A percentile compares a stretch with the other conserved stretches of the same genome.
Evolutionary conservation across 35 echinoderm and acorn worm species (phyloP).

Genomic region (Eucidaris tribuloides): DNA sequence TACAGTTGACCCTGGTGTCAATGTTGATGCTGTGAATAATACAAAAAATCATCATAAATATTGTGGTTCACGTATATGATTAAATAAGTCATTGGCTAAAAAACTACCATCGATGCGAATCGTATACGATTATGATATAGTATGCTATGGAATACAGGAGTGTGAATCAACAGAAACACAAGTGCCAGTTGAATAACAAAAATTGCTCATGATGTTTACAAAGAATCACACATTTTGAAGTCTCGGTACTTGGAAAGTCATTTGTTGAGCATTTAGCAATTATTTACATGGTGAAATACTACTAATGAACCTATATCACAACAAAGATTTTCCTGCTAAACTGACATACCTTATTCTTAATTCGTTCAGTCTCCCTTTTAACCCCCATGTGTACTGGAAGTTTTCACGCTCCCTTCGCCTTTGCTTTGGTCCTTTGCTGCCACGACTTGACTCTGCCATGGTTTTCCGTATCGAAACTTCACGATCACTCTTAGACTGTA

Average conservation of each 20-base stretch:
- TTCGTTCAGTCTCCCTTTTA: conserved; percentile 13
- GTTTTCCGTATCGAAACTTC: too few species aligned
- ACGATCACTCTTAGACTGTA: neutral
- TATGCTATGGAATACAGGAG: neutral
- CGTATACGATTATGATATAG: neutral
- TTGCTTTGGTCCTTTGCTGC: neutral
- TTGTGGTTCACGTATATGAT: neutral
- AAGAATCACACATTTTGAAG: too few species aligned
- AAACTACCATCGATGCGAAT: neutral
- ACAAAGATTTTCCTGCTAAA: too few species aligned
- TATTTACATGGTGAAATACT: too few species aligned
- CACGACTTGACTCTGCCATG: neutral
- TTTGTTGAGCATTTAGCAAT: too few species aligned
- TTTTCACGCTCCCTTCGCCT: neutral
- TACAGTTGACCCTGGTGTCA: too few species aligned
- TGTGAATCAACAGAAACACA: too few species aligned
- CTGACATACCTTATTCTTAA: conserved; percentile 24
- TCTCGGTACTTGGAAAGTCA: too few species aligned
- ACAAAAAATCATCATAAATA: neutral
- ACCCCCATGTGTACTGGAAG: neutral
- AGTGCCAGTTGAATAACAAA: too few species aligned
- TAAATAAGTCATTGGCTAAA: neutral
- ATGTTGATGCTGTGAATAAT: neutral
- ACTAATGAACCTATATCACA: too few species aligned
- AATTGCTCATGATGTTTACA: too few species aligned